A percentile compares a stretch with the other conserved stretches of the same genome.
These are phyloP conservation scores for Dysmachus trigonus DNA, from an alignment of 2,888 invertebrate genomes.

Conservation along the genomic window DNA sequence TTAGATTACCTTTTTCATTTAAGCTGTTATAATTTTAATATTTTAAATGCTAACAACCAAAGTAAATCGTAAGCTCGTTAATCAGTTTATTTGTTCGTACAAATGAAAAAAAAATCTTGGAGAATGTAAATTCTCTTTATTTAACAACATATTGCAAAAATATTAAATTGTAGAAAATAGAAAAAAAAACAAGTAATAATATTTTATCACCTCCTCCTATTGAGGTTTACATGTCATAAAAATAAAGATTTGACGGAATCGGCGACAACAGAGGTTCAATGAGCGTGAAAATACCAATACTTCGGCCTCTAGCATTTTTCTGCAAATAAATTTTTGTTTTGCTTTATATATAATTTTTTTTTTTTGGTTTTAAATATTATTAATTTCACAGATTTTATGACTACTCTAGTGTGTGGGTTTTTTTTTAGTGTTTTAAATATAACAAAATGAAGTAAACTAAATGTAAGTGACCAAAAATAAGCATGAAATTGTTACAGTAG, in stretches of 20 bases:
- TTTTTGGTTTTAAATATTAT: background rate
- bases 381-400: background rate
- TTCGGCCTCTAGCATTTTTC: constrained; percentile 51
- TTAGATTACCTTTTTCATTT: background rate
- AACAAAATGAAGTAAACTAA: background rate
- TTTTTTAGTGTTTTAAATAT: background rate
- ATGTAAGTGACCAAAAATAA: background rate
- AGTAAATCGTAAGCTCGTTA: background rate
- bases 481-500: background rate
- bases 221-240: constrained; percentile 48
- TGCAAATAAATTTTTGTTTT: constrained; percentile 52
- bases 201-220: background rate
- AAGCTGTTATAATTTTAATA: background rate
- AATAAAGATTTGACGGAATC: constrained; percentile 52
- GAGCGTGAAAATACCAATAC: constrained; percentile 56
- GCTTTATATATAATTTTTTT: constrained; percentile 41
- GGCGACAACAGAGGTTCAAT: constrained; percentile 55
- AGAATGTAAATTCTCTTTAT: background rate
- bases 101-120: background rate
- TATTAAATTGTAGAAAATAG: background rate
- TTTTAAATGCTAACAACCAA: background rate
- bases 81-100: background rate
- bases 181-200: background rate
- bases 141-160: background rate
- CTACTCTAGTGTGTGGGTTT: background rate